Evolutionary conservation across 2,888 invertebrate genomes (phyloP).

Genomic region (Sarcophaga rosellei): DNA sequence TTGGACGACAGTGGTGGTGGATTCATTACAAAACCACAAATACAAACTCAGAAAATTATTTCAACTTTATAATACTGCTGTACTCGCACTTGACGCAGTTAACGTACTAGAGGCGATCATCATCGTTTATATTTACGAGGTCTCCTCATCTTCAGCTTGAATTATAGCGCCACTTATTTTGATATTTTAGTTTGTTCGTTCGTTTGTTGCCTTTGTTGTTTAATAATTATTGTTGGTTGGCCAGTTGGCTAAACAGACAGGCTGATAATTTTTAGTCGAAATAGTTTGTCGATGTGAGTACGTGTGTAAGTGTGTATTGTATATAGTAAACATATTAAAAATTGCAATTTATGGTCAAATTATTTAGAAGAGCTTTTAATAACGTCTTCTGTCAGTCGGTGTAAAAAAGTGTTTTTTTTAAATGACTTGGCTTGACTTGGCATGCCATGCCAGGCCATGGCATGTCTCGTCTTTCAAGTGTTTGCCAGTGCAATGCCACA

Average conservation of each 20-base stretch:
- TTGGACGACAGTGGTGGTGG: constrained; percentile 26
- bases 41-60: constrained; percentile 2
- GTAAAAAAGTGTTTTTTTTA: constrained; percentile 14
- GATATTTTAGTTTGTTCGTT: background rate
- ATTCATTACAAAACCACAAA: constrained; percentile 26
- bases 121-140: constrained; percentile 52
- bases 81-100: constrained; percentile 10
- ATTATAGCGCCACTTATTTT: constrained; percentile 65
- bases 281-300: constrained; percentile 36
- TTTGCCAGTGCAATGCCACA: background rate
- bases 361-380: constrained; percentile 55
- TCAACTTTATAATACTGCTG: constrained; percentile 13
- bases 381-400: constrained; percentile 19
- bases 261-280: constrained; percentile 17
- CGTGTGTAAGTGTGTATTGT: background rate
- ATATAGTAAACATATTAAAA: background rate
- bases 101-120: constrained; percentile 30
- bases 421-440: constrained; percentile 21
- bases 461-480: constrained; percentile 1
- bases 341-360: constrained; percentile 61
- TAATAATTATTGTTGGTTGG: background rate
- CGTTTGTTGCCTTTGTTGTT: background rate
- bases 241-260: background rate
- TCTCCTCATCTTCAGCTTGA: constrained; percentile 63
- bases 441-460: constrained; percentile 24